Conservation (phyloP, 2,113 vertebrate species). For the Hiodon alosoides region DNA sequence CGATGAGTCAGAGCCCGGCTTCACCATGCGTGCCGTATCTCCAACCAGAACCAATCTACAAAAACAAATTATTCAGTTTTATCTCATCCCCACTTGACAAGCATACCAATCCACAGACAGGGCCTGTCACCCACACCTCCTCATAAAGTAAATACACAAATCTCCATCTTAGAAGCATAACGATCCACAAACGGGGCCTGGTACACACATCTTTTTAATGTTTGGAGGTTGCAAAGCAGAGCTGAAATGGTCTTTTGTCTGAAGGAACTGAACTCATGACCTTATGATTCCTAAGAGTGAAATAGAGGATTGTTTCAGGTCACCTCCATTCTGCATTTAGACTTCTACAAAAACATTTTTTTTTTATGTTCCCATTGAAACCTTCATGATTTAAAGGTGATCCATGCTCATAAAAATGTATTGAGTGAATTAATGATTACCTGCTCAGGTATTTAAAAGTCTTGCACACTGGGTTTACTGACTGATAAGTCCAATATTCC, state of each 20-base stretch:
- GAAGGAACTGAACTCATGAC: background rate
- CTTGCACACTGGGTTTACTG: constrained; percentile 59
- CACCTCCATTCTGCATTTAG: no score
- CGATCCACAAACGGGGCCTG: no score
- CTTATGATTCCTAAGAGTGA: background rate
- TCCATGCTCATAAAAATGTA: constrained; percentile 51
- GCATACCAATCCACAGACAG: background rate
- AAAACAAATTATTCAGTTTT: background rate
- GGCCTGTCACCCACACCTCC: background rate
- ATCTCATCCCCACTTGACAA: background rate
- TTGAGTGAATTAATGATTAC: constrained; percentile 51
- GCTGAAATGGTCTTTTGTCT: background rate
- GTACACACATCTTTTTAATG: constrained; percentile 7
- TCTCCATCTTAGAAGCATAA: no score
- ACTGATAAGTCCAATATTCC: constrained; percentile 69
- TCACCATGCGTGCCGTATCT: no score
- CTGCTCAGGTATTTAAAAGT: constrained; percentile 42
- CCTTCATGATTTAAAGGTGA: constrained; percentile 36
- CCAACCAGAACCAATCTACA: no score
- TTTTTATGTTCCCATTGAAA: background rate
- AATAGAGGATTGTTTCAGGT: no score
- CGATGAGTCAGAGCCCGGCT: no score
- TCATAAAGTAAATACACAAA: no score
- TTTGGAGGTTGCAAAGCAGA: background rate
- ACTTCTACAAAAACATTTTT: no score